Conservation (phyloP, 2,888 invertebrate genomes). For the Agonopterix arenella region DNA sequence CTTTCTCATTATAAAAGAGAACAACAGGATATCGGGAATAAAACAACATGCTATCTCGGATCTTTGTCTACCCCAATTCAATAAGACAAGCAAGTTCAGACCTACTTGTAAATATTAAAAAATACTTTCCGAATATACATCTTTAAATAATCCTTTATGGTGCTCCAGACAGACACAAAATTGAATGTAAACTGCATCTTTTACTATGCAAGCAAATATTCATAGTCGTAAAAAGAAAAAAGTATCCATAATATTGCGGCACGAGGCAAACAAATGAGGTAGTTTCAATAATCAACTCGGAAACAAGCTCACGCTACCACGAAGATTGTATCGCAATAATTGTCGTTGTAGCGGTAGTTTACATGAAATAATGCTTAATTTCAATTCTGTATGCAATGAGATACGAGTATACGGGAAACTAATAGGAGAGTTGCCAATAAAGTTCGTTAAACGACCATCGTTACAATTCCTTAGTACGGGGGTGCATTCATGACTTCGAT, state of each 20-base stretch:
- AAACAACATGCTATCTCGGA: too few species aligned
- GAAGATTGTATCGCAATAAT: conserved; percentile 55
- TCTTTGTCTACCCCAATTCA: too few species aligned
- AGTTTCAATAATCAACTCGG: conserved; percentile 37
- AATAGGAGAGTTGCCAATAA: conserved; percentile 60
- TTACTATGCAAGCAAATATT: too few species aligned
- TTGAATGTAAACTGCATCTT: too few species aligned
- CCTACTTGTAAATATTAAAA: too few species aligned
- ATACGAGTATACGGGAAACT: conserved; percentile 41
- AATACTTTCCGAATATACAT: too few species aligned
- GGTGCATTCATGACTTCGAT: conserved; percentile 54
- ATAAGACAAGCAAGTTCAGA: too few species aligned
- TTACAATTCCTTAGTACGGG: conserved; percentile 25
- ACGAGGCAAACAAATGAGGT: conserved; percentile 26
- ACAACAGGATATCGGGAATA: too few species aligned
- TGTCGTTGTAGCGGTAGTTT: conserved; percentile 50
- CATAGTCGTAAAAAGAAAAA: too few species aligned
- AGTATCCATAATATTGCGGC: neutral
- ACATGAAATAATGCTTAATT: conserved; percentile 71
- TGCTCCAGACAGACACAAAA: too few species aligned
- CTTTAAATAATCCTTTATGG: too few species aligned
- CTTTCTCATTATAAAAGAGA: too few species aligned
- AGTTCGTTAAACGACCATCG: conserved; percentile 43
- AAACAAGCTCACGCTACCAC: conserved; percentile 30
- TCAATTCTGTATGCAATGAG: conserved; percentile 56